phyloP scores from a whole-genome alignment of 2,797 vertebrate genomes.

The Mycteria americana region DNA sequence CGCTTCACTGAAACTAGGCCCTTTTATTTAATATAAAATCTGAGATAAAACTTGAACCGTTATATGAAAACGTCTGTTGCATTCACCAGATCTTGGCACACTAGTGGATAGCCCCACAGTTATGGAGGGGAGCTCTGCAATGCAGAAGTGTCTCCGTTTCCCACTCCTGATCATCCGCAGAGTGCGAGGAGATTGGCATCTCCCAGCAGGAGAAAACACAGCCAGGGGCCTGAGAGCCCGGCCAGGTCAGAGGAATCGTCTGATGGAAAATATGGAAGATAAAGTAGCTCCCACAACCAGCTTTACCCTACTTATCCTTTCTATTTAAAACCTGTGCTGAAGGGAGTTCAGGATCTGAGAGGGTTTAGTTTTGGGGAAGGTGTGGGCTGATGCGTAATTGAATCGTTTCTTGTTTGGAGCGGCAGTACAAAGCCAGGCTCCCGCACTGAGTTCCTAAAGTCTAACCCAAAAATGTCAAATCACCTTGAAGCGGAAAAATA shows the following conservation, averaged over 20 bases:
- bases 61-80: neutral
- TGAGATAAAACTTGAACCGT: neutral
- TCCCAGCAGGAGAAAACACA: neutral
- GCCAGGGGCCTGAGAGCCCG: neutral
- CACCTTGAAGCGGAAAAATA: slow-evolving; percentile 11
- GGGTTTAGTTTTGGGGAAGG: neutral
- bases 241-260: neutral
- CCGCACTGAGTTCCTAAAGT: neutral
- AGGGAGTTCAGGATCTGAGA: neutral
- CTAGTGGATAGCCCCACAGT: neutral
- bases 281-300: slow-evolving; percentile 34
- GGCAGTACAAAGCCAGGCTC: slow-evolving; percentile 21
- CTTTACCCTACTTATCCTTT: slow-evolving; percentile 54
- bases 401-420: neutral
- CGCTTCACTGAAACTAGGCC: neutral
- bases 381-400: slow-evolving; percentile 12
- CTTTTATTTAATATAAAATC: neutral
- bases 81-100: neutral
- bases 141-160: neutral
- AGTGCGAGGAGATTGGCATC: neutral
- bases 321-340: slow-evolving; percentile 45
- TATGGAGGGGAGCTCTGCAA: neutral
- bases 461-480: slow-evolving; percentile 66
- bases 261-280: slow-evolving; percentile 27
- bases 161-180: neutral